Evolutionary conservation across 2,797 vertebrate genomes (phyloP).

Genomic region (Mallotus villosus): DNA sequence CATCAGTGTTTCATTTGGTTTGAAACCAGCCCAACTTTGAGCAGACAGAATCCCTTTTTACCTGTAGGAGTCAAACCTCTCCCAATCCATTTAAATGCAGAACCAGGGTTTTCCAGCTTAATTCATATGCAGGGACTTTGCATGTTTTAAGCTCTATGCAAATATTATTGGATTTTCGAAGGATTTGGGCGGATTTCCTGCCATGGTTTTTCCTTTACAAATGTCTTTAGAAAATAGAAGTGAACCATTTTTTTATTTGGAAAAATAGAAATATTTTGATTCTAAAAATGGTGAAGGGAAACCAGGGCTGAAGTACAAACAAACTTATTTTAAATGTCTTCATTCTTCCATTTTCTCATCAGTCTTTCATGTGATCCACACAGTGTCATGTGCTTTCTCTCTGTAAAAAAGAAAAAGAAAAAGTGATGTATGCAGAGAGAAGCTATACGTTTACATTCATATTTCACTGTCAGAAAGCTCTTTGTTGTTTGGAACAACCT

Average conservation of each 20-base stretch:
- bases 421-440: not conserved
- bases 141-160: constrained; percentile 85
- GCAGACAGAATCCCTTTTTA: constrained; percentile 64
- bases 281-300: constrained; percentile 74
- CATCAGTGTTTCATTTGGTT: not conserved
- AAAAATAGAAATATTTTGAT: constrained; percentile 79
- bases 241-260: constrained; percentile 77
- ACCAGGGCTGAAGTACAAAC: constrained; percentile 58
- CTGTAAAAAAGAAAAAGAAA: no score
- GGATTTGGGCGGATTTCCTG: constrained; percentile 82
- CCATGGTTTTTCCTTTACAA: constrained; percentile 79
- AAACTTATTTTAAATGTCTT: constrained; percentile 58
- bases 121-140: constrained; percentile 81
- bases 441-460: not conserved
- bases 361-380: not conserved
- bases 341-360: not conserved
- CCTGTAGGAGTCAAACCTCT: constrained; percentile 77
- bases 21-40: constrained; percentile 33
- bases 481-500: constrained; percentile 61
- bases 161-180: constrained; percentile 85
- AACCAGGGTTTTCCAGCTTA: constrained; percentile 81
- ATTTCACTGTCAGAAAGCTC: constrained; percentile 45
- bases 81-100: constrained; percentile 81
- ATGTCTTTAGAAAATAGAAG: constrained; percentile 83
- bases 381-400: constrained; percentile 14